phyloP scores from a whole-genome alignment of 2,113 vertebrate genomes.

The Gila orcuttii region DNA sequence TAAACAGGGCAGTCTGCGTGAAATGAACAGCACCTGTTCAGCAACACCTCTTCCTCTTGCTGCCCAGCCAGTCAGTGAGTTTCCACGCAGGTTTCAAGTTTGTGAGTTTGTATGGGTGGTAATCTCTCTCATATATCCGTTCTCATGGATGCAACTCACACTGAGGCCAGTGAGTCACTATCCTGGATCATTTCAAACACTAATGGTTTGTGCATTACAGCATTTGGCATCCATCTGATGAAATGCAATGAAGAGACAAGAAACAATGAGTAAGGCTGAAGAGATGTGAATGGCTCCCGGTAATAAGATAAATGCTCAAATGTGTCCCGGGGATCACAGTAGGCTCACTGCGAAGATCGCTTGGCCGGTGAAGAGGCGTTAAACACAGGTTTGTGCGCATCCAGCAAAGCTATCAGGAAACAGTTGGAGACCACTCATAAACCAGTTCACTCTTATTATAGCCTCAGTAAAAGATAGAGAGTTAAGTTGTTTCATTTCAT shows the following conservation, averaged over 20 bases:
- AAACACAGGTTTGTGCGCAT: conserved; percentile 24
- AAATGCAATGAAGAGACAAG: conserved; percentile 20
- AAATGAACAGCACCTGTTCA: conserved; percentile 60
- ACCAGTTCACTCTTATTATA: background rate
- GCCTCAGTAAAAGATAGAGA: background rate
- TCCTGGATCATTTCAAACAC: conserved; percentile 33
- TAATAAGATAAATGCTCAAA: conserved; percentile 59
- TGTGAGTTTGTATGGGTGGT: background rate
- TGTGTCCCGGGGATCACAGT: conserved; percentile 37
- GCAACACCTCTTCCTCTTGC: conserved; percentile 4
- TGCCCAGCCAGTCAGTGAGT: conserved; percentile 3
- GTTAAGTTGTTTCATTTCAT: background rate
- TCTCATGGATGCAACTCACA: background rate
- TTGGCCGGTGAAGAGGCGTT: conserved; percentile 49
- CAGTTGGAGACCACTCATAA: conserved; percentile 15
- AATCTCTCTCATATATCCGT: conserved; percentile 6
- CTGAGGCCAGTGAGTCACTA: conserved; percentile 3
- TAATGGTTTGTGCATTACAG: conserved; percentile 54
- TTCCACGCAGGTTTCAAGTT: background rate
- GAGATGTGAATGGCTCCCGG: conserved; percentile 56
- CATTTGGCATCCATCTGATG: conserved; percentile 45
- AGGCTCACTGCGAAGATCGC: conserved; percentile 37
- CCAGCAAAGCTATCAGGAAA: conserved; percentile 1
- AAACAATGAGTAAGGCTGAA: conserved; percentile 54
- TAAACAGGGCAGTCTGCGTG: conserved; percentile 60